Evolutionary conservation across 2,888 invertebrate genomes (phyloP), one percentile per base, ranked within the genome.

Genomic region (Sarcophaga variegata): DNA sequence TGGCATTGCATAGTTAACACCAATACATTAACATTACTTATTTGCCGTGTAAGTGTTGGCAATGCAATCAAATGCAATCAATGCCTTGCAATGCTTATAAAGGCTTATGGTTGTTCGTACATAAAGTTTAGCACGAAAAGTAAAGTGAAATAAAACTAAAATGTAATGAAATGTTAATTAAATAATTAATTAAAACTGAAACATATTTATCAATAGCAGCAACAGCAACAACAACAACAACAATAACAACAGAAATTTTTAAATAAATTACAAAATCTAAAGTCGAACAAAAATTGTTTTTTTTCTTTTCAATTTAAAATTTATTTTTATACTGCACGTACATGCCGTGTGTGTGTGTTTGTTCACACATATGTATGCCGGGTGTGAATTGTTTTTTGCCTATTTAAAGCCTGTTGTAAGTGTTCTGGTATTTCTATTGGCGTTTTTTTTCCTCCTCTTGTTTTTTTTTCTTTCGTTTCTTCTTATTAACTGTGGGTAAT

Each of bases 161-260:
- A 20, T 49, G 45, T 67, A 82, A 81, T 76, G 71, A 83, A 77
- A 83, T 81, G 81, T 78, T 54, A 75, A 87, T 87, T 87, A 87
- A 87, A 84, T 87, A 63, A 79, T 78, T 81, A 84, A 87, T 87
- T 84, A 84, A 87, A 87, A 78, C 72, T 62, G 63, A 64, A 79
- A 79, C 72, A 81, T 79, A 82, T 79, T 81, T 79, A 82, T 79
- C 71, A 84, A 79, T 59, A 72, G 67, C 60, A 75, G 64, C 79
- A 79, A 81, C 83, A 74, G 22, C 62, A 49, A 47, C 66, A 64
- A 47, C 69, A 75, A 64, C 74, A 45, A 20, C 70, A 64, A 47
- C 69, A 75, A 70, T 62, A 45, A 11, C 22, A 47, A 67, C 47
- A 8, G 5, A 67, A 69, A 69, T 47, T 20, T 10, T 69, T 8